These are phyloP conservation scores for Temnopleurus reevesii DNA, from an alignment of 53 echinoderm and acorn worm genomes.

Conservation along the genomic window DNA sequence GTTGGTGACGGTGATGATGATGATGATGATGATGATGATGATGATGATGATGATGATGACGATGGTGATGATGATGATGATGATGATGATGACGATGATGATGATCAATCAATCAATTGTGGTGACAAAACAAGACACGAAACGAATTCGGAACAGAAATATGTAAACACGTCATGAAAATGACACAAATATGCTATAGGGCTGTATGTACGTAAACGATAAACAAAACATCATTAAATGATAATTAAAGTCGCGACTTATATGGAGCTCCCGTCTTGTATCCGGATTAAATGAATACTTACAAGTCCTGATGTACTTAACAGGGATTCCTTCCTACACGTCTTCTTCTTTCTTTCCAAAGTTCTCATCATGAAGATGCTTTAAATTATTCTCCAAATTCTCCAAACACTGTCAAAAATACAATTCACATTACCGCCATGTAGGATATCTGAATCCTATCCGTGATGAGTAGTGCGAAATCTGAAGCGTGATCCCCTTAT, in stretches of 20 bases:
- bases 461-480: neutral
- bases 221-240: no score
- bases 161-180: no score
- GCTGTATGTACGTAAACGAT: no score
- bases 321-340: slow-evolving; percentile 20
- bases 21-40: neutral
- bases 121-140: no score
- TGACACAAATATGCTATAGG: no score
- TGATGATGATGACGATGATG: no score
- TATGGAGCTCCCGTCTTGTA: no score
- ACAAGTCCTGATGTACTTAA: slow-evolving; percentile 42
- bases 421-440: neutral
- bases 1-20: neutral
- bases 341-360: slow-evolving; percentile 42
- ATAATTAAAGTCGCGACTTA: no score
- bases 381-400: neutral
- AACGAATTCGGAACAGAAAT: no score
- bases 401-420: no score
- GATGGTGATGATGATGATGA: no score
- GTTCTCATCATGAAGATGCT: slow-evolving; percentile 25
- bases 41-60: neutral
- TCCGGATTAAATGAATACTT: slow-evolving; percentile 19
- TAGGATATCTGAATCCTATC: neutral
- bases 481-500: neutral
- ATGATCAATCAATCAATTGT: no score